Conservation (phyloP, 2,113 vertebrate species). For the crab-eating macaque (Macaca fascicularis) region T2T-MFA8v1.1 NC_088380.1:180644501-180645000, state of each 20-base stretch:
- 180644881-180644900: neutral
- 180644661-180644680: neutral
- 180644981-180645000: neutral
- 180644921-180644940: neutral
- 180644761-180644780: neutral
- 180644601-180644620: neutral
- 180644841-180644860: neutral
- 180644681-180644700: neutral
- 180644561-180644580: neutral
- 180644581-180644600: neutral
- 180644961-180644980: neutral
- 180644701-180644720: neutral
- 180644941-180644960: neutral
- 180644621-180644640: neutral
- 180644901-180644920: neutral
- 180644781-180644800: neutral
- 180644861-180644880: neutral
- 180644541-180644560: neutral
- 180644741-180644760: neutral
- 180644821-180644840: neutral
- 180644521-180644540: neutral
- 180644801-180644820: neutral
- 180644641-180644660: neutral
- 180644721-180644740: neutral
- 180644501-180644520: neutral